Conservation (phyloP, 1,140 invertebrate species). For the Lasaia peninsularis region DNA sequence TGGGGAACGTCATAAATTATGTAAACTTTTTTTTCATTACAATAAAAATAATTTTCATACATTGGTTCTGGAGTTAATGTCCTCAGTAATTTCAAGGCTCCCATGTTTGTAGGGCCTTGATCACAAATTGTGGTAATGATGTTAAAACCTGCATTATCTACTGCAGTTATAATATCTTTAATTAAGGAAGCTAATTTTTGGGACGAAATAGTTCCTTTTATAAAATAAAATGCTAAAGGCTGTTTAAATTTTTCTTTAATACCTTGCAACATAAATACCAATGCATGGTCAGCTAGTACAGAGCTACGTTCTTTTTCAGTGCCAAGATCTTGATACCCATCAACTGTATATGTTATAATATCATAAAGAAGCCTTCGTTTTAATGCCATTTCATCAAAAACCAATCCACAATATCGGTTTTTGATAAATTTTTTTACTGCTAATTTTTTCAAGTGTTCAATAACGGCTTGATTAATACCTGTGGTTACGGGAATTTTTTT, state of each 20-base stretch:
- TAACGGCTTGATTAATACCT: neutral
- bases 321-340: neutral
- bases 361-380: neutral
- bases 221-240: neutral
- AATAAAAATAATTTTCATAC: conserved; percentile 12
- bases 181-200: neutral
- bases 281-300: neutral
- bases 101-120: conserved; percentile 29
- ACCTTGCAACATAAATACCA: neutral
- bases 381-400: neutral
- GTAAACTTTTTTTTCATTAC: conserved; percentile 11
- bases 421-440: neutral
- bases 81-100: conserved; percentile 16
- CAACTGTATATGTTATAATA: neutral
- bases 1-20: conserved; percentile 20
- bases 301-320: neutral
- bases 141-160: conserved; percentile 7
- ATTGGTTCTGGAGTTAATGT: neutral
- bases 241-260: neutral
- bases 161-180: conserved; percentile 13
- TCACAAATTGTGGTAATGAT: conserved; percentile 28
- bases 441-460: neutral
- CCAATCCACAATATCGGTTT: neutral
- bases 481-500: neutral
- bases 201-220: neutral